Percentiles rank a stretch among this genome's conserved stretches.
These are phyloP conservation scores for Trichopoda pennipes DNA, from an alignment of 2,888 invertebrate genomes.

Conservation along the genomic window DNA sequence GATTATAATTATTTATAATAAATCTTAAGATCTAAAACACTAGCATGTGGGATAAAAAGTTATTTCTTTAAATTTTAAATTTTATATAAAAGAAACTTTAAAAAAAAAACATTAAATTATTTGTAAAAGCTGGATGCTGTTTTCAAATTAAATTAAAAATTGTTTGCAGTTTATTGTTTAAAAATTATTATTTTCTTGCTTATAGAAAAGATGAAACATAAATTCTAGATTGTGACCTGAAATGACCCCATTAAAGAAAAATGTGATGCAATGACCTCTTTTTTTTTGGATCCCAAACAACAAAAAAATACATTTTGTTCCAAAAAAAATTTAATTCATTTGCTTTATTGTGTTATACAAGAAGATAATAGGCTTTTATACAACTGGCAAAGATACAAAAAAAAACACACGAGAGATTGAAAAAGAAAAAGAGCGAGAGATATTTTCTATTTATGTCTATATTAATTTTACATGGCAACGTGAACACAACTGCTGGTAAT, in stretches of 20 bases:
- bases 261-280: conserved; percentile 56
- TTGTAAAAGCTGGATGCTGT: too few relatives aligned
- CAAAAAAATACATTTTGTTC: background rate
- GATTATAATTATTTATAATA: too few relatives aligned
- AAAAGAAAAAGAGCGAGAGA: conserved; percentile 7
- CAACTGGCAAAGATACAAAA: conserved; percentile 11
- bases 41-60: too few relatives aligned
- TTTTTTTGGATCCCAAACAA: background rate
- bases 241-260: conserved; percentile 43
- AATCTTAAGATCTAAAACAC: too few relatives aligned
- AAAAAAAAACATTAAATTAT: too few relatives aligned
- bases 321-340: conserved; percentile 42
- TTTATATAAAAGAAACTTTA: too few relatives aligned
- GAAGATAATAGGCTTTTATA: conserved; percentile 41
- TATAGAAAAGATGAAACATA: background rate
- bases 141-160: too few relatives aligned
- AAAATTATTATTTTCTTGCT: too few relatives aligned
- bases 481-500: conserved; percentile 23
- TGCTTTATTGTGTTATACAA: conserved; percentile 21
- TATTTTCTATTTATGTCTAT: background rate
- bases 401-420: too few relatives aligned
- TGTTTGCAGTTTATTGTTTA: too few relatives aligned
- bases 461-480: conserved; percentile 56
- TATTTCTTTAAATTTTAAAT: too few relatives aligned
- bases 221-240: conserved; percentile 36